These are phyloP conservation scores for Anorthoa munda DNA, from an alignment of 2,888 invertebrate genomes.

Conservation along the genomic window DNA sequence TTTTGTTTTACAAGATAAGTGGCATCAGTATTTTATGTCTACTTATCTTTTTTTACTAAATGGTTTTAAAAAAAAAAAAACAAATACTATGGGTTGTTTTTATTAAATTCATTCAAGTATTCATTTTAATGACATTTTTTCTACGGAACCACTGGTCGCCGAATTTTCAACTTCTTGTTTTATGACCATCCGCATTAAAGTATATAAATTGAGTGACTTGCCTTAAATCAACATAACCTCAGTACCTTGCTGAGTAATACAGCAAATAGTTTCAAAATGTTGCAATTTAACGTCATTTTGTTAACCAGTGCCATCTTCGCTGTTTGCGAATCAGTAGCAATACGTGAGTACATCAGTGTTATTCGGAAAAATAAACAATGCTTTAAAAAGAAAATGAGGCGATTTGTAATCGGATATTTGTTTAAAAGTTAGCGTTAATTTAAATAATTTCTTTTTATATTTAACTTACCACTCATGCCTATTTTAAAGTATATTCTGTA, in stretches of 20 bases:
- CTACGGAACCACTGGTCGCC: slow-evolving; percentile 23
- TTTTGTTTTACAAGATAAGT: too few relatives aligned
- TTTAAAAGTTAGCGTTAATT: too few relatives aligned
- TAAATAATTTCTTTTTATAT: too few relatives aligned
- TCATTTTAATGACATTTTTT: background rate
- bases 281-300: slow-evolving; percentile 25
- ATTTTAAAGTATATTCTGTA: too few relatives aligned
- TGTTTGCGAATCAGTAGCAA: slow-evolving; percentile 40
- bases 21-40: too few relatives aligned
- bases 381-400: background rate
- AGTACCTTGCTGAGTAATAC: background rate
- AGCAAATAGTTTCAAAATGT: slow-evolving; percentile 40
- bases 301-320: slow-evolving; percentile 38
- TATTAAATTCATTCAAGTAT: too few relatives aligned
- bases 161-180: background rate
- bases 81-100: too few relatives aligned
- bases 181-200: slow-evolving; percentile 7
- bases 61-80: too few relatives aligned
- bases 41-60: too few relatives aligned
- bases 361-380: background rate
- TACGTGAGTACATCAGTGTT: slow-evolving; percentile 34
- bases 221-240: slow-evolving; percentile 21
- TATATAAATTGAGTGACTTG: slow-evolving; percentile 39
- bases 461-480: too few relatives aligned
- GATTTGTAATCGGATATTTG: too few relatives aligned